A percentile compares a stretch with the other conserved stretches of the same genome.
phyloP scores from a whole-genome alignment of 2,888 invertebrate species.

The Dendrolimus pini region DNA sequence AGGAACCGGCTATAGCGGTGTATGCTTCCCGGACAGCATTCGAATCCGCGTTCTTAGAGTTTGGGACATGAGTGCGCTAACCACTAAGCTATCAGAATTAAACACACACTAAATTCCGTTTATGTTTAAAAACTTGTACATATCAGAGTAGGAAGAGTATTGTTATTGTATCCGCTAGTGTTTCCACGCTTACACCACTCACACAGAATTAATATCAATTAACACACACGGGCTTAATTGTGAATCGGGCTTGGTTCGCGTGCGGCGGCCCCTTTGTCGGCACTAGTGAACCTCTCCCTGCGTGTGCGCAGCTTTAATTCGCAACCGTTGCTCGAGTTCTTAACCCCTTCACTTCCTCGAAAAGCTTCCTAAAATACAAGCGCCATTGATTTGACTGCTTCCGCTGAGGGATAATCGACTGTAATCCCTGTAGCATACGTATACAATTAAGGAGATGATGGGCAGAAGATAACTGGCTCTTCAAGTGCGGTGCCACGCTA shows the following conservation, averaged over 20 bases:
- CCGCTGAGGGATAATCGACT: slow-evolving; percentile 36
- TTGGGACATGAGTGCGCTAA: too few relatives aligned
- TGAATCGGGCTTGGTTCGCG: slow-evolving; percentile 70
- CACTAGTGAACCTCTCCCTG: slow-evolving; percentile 39
- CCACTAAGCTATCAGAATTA: too few relatives aligned
- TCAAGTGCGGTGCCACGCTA: slow-evolving; percentile 64
- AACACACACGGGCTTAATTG: slow-evolving; percentile 75
- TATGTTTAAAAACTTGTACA: not conserved
- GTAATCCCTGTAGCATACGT: slow-evolving; percentile 31
- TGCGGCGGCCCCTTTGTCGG: slow-evolving; percentile 73
- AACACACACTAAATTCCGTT: not conserved
- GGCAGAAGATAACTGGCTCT: slow-evolving; percentile 30
- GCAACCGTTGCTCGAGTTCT: slow-evolving; percentile 32
- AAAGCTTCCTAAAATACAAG: slow-evolving; percentile 71
- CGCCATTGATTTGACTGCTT: slow-evolving; percentile 40
- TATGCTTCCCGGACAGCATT: too few relatives aligned
- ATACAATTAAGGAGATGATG: slow-evolving; percentile 23
- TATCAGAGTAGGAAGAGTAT: not conserved
- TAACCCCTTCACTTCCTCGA: slow-evolving; percentile 59
- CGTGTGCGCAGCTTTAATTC: slow-evolving; percentile 50
- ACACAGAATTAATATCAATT: slow-evolving; percentile 72
- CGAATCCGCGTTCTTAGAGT: too few relatives aligned
- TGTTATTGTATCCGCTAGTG: slow-evolving; percentile 14
- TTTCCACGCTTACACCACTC: slow-evolving; percentile 50
- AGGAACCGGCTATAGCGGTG: too few relatives aligned